These are phyloP conservation scores for Potorous gilbertii DNA, from an alignment of 2,797 vertebrate species.

Conservation along the genomic window DNA sequence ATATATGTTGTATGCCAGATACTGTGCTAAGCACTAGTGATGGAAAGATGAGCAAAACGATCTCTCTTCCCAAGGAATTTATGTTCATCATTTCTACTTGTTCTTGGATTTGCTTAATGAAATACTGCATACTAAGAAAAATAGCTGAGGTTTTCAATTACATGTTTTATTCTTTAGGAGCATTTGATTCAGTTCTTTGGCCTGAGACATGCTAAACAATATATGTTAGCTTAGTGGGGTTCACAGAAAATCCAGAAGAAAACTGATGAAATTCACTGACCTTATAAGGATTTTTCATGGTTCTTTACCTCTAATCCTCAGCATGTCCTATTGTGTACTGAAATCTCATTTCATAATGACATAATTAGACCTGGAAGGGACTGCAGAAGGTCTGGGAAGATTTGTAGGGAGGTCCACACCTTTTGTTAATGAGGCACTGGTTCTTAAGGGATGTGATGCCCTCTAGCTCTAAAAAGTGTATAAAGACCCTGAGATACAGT, in stretches of 20 bases:
- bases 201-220: not conserved
- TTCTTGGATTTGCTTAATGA: not conserved
- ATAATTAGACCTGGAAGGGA: not conserved
- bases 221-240: not conserved
- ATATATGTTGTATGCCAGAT: not conserved
- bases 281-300: not conserved
- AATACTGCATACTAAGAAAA: not conserved
- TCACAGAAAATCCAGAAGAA: not conserved
- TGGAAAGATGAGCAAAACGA: not conserved
- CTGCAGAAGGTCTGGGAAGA: not conserved
- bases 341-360: not conserved
- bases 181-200: not conserved
- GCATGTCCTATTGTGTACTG: accelerated
- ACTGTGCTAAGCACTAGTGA: not conserved
- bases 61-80: not conserved
- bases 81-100: not conserved
- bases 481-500: too few relatives aligned
- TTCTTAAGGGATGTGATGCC: too few relatives aligned
- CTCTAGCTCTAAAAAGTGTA: too few relatives aligned
- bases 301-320: not conserved
- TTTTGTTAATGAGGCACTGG: too few relatives aligned
- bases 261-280: not conserved
- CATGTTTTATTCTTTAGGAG: not conserved
- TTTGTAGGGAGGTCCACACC: too few relatives aligned
- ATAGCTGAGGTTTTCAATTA: not conserved